These are phyloP conservation scores for Craniophora ligustri DNA, from an alignment of 2,888 invertebrate species.

Conservation along the genomic window DNA sequence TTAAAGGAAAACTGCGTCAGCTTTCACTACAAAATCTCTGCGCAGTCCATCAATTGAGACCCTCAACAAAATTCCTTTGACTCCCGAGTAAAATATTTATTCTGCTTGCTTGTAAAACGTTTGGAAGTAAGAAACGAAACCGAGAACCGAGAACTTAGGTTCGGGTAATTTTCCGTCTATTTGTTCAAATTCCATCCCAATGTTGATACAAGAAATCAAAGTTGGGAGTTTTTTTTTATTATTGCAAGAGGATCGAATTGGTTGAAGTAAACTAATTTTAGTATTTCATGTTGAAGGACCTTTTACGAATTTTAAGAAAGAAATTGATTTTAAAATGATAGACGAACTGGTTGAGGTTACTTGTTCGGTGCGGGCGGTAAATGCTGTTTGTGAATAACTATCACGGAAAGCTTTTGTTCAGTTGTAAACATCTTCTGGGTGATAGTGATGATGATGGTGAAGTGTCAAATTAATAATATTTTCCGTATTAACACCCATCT, in stretches of 20 bases:
- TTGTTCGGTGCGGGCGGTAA: no score
- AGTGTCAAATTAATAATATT: no score
- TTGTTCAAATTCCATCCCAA: constrained; percentile 7
- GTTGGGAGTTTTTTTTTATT: constrained; percentile 9
- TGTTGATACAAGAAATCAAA: constrained; percentile 20
- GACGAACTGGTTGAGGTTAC: no score
- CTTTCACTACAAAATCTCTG: constrained; percentile 13
- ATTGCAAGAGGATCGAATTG: background rate
- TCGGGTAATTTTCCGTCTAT: constrained; percentile 19
- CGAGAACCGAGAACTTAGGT: constrained; percentile 19
- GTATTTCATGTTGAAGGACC: no score
- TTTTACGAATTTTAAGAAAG: no score
- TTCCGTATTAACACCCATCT: no score
- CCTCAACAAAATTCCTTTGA: constrained; percentile 9
- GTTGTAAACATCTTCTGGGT: no score
- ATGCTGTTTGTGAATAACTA: no score
- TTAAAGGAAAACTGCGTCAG: constrained; percentile 33
- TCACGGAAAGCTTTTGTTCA: no score
- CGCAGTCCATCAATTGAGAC: constrained; percentile 26
- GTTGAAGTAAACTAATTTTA: no score
- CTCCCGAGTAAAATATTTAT: constrained; percentile 39
- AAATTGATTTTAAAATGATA: no score
- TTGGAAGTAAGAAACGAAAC: constrained; percentile 22
- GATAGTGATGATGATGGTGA: no score
- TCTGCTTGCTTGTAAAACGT: constrained; percentile 22